Evolutionary conservation across 2,797 vertebrate species (phyloP), one percentile per base, ranked within the genome.

Genomic region (Pipistrellus nathusii): DNA sequence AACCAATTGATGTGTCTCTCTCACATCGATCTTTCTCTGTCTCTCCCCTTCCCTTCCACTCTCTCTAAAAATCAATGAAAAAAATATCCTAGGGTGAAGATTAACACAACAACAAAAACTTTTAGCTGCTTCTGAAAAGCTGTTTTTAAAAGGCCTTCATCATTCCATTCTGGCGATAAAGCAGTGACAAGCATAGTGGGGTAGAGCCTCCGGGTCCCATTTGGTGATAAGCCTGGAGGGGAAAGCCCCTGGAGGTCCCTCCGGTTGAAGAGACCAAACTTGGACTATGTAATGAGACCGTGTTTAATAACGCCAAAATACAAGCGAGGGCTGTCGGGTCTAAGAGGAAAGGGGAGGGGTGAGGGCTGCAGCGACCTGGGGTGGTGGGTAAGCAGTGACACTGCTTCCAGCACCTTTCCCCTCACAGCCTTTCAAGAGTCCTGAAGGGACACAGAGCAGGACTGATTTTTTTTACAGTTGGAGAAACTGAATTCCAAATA

Each of bases 291-390:
- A 66, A 75, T 15, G 2, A 86, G 76, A 89, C 44, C 7, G 12
- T n/a, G 17, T 93, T 92, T 95, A 95, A 91, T 91, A 73, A 90
- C 73, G 80, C 38, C 3, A 27, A 76, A 72, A n/a, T 41, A 64
- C 1, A 78, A 21, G 55, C 0, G 3, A 30, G 21, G n/a, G 11
- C 69, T 25, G 32, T 6, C 13, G 21, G 48, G 75, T 27, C 30
- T 48, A 15, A 35, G 13, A n/a, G 57, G 25, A 20, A 2, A 15
- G 57, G 38, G 68, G 55, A 23, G 27, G 4, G 4, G 10, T 1
- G 0, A 64, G 30, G 84, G 35, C 57, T 76, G 53, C 13, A 23
- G 64, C 3, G 4, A 6, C 41, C 41, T 15, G 53, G 7, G 23
- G 23, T 18, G 35, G 57, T n/a, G 27, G 17, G 18, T 35, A 38